Evolutionary conservation across 2,113 vertebrate species (phyloP).

Genomic region (Podocnemis expansa): DNA sequence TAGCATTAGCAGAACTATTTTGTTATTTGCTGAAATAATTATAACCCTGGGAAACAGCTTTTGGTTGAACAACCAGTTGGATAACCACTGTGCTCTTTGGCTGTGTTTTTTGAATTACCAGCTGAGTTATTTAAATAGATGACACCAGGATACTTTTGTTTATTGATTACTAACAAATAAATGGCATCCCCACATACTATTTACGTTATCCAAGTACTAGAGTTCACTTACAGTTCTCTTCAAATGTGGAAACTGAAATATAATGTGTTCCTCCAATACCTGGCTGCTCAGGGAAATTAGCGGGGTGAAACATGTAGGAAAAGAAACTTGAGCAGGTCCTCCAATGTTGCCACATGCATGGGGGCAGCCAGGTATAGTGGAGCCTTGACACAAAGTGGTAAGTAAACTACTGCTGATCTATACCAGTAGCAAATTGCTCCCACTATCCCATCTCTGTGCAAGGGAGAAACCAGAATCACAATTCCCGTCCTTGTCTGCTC

Average conservation of each 20-base stretch:
- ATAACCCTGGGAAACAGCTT: not conserved
- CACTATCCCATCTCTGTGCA: rapidly evolving
- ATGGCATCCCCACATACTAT: not conserved
- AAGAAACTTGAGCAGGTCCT: not conserved
- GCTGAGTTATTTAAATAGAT: not conserved
- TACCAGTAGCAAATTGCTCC: not conserved
- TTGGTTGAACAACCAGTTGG: not conserved
- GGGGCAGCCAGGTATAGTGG: not conserved
- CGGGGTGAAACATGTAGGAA: not conserved
- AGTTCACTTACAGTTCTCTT: not conserved
- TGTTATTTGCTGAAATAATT: not conserved
- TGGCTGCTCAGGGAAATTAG: not conserved
- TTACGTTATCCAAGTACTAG: not conserved
- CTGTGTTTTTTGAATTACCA: not conserved
- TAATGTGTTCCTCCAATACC: not conserved
- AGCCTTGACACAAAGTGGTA: not conserved
- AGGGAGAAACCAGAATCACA: not conserved
- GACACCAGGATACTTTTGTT: not conserved
- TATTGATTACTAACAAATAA: not conserved
- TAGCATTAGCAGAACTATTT: not conserved
- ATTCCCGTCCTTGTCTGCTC: not conserved
- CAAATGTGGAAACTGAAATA: not conserved
- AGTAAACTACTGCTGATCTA: not conserved
- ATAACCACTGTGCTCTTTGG: not conserved
- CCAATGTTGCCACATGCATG: not conserved